These are phyloP conservation scores for Pegoplata infirma DNA, from an alignment of 2,888 invertebrate species.

Conservation along the genomic window DNA sequence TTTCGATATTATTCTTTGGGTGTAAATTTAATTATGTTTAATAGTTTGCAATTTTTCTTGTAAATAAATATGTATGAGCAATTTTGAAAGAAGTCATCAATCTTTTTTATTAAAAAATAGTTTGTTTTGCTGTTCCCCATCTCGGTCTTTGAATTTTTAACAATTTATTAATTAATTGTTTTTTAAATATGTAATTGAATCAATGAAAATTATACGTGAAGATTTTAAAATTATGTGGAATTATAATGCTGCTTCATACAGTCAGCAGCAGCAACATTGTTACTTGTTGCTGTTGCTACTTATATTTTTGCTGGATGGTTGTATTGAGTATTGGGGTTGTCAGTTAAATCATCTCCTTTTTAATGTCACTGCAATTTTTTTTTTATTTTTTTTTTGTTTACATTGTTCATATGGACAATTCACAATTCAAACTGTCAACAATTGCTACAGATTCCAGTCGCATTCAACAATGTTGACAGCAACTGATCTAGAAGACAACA, in stretches of 20 bases:
- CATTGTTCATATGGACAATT: conserved; percentile 63
- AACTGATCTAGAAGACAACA: conserved; percentile 74
- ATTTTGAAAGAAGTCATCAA: conserved; percentile 4
- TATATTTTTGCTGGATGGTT: background rate
- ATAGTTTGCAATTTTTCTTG: background rate
- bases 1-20: background rate
- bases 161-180: background rate
- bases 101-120: background rate
- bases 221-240: background rate
- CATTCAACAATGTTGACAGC: conserved; percentile 72
- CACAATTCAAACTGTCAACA: conserved; percentile 66
- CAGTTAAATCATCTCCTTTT: conserved; percentile 46
- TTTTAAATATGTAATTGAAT: background rate
- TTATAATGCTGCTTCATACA: too few species aligned
- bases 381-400: conserved; percentile 20
- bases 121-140: background rate
- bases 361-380: conserved; percentile 20
- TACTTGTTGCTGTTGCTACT: background rate
- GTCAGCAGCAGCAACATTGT: background rate
- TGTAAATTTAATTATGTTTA: conserved; percentile 2
- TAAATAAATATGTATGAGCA: conserved; percentile 15
- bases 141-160: background rate
- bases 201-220: background rate
- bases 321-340: conserved; percentile 25
- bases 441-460: conserved; percentile 68